Evolutionary conservation across 2,113 vertebrate species (phyloP), one percentile per base, ranked within the genome.

Genomic region (Holacanthus passer): DNA sequence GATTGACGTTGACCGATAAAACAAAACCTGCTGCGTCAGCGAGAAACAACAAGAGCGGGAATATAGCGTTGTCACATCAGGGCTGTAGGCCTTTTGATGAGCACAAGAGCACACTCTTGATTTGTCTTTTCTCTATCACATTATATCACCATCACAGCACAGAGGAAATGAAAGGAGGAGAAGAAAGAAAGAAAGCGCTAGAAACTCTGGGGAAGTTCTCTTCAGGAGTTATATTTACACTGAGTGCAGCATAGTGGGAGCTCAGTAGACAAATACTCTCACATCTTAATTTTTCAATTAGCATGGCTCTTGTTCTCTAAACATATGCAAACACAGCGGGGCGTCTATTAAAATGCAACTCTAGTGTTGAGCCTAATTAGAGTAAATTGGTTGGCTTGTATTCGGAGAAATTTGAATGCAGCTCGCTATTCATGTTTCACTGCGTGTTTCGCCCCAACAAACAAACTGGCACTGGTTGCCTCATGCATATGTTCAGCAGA

Each of bases 201-300:
- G 52, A 82, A 79, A 50, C 75, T 79, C 60, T 14, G 29, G 65
- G 56, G 29, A 55, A 81, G 81, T 78, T 88, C 63, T 87, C 81
- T 71, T 79, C 81, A 82, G 87, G 90, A 91, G 79, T 88, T 45
- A 53, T 87, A 84, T 90, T 91, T 93, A 83, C 84, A 84, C 69
- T 82, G 77, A 89, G 82, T 66, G 79, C 79, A 72, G 90, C 88
- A 82, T 90, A 82, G 82, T 84, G 78, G 71, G 85, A 88, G 83
- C 91, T 77, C 82, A 52, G 80, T 72, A 87, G 88, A 94, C 91
- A 94, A 93, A 94, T 86, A 93, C 88, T 83, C 86, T 93, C 90
- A 94, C 89, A 90, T 95, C 94, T 95, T 94, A 89, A 94, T 95
- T 95, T 96, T 95, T 96, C 94, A 95, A 96, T 96, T 96, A 96